Evolutionary conservation across 2,113 vertebrate species (phyloP).

Genomic region (Pseudorectes ferrugineus): DNA sequence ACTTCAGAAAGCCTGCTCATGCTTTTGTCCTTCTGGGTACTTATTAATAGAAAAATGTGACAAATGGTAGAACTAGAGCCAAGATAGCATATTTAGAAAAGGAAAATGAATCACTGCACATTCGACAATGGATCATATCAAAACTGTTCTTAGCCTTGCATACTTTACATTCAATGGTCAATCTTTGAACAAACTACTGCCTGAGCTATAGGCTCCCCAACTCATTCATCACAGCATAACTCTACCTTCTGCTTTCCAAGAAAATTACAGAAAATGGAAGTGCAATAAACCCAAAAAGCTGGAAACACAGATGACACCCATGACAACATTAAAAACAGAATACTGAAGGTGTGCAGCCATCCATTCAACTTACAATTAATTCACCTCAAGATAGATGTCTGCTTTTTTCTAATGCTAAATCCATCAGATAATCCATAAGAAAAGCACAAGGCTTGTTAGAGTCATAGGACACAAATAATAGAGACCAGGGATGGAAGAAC

Average conservation of each 20-base stretch:
- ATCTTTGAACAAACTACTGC: conserved; percentile 67
- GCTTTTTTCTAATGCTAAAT: not conserved
- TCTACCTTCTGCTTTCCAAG: conserved; percentile 50
- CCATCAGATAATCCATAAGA: not conserved
- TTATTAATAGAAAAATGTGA: conserved; percentile 65
- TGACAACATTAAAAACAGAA: conserved; percentile 68
- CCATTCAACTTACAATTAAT: conserved; percentile 63
- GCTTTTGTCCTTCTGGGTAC: conserved; percentile 59
- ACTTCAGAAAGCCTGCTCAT: conserved; percentile 1
- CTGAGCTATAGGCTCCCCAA: conserved; percentile 64
- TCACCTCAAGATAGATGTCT: conserved; percentile 42
- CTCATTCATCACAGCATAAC: conserved; percentile 66
- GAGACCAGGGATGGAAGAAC: not conserved
- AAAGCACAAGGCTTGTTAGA: not conserved
- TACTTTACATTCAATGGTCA: conserved; percentile 72
- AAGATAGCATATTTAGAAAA: conserved; percentile 53
- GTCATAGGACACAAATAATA: not conserved
- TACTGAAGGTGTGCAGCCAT: conserved; percentile 21
- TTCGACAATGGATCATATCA: conserved; percentile 69
- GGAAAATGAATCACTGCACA: conserved; percentile 64
- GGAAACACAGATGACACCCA: conserved; percentile 67
- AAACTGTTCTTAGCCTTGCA: conserved; percentile 60
- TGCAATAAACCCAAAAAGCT: conserved; percentile 74
- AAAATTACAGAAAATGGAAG: conserved; percentile 75
- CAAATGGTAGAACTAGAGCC: conserved; percentile 55